phyloP scores from a whole-genome alignment of 64 coral and sea anemone genomes.

The Orbicella faveolata region DNA sequence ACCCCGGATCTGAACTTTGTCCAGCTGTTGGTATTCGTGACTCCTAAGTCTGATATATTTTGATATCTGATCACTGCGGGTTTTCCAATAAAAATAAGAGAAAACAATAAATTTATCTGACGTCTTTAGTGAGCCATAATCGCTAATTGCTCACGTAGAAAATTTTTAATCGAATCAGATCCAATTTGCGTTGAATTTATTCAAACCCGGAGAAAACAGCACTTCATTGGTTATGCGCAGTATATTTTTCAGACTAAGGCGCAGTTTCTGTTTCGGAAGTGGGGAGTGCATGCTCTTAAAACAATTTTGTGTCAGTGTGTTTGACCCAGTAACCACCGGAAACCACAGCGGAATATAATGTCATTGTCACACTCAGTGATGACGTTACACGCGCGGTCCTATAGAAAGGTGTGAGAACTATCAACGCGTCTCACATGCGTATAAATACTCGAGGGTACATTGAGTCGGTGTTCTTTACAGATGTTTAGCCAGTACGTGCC shows the following conservation, averaged over 20 bases:
- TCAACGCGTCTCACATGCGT: background rate
- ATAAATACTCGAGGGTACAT: background rate
- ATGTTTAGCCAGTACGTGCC: background rate
- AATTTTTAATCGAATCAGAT: background rate
- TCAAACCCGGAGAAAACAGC: background rate
- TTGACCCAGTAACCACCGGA: conserved; percentile 16
- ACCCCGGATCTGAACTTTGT: background rate
- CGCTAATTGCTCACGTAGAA: background rate
- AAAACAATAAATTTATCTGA: conserved; percentile 18
- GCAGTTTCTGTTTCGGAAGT: background rate
- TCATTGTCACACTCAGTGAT: conserved; percentile 1
- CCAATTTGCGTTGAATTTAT: background rate
- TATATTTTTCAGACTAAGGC: background rate
- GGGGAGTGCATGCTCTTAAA: background rate
- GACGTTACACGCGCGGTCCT: conserved; percentile 25
- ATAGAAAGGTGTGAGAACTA: conserved; percentile 13
- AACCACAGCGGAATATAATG: background rate
- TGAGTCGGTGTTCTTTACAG: background rate
- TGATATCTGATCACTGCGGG: conserved; percentile 29
- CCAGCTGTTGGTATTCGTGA: background rate
- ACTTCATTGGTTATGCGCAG: background rate
- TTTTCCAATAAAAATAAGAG: conserved; percentile 28
- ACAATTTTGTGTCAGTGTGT: background rate
- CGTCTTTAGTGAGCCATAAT: background rate
- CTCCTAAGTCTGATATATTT: background rate